Percentiles rank a stretch among this genome's conserved stretches.
These are phyloP conservation scores for Branchinecta sandiegonensis DNA, from an alignment of 2,888 invertebrate genomes.

Conservation along the genomic window DNA sequence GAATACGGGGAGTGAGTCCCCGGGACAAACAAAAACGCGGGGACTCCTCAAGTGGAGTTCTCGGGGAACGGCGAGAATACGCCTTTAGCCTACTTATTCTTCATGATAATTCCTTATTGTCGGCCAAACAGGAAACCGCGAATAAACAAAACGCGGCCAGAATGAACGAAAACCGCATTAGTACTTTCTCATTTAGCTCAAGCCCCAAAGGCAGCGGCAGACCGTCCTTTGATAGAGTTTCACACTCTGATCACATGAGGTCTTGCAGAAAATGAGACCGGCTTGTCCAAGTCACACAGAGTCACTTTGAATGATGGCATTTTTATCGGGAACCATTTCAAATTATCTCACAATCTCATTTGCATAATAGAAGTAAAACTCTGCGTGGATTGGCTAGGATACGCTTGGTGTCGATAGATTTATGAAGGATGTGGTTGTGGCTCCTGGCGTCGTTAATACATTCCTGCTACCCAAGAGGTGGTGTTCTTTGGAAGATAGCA, in stretches of 20 bases:
- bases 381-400: not conserved
- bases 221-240: constrained; percentile 13
- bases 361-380: constrained; percentile 8
- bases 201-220: not conserved
- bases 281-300: constrained; percentile 9
- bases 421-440: not conserved
- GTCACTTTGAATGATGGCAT: constrained; percentile 11
- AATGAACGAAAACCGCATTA: too few relatives aligned
- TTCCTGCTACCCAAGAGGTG: not conserved
- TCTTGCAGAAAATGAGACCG: constrained; percentile 6
- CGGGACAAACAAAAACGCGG: too few relatives aligned
- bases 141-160: too few relatives aligned
- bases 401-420: not conserved
- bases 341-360: constrained; percentile 14
- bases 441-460: not conserved
- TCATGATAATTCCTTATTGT: too few relatives aligned
- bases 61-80: too few relatives aligned
- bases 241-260: constrained; percentile 5
- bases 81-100: too few relatives aligned
- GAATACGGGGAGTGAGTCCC: too few relatives aligned
- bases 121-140: too few relatives aligned
- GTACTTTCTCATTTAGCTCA: too few relatives aligned
- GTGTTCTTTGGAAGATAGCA: not conserved
- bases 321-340: constrained; percentile 15
- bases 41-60: too few relatives aligned